Evolutionary conservation across 2,888 invertebrate species (phyloP), one percentile per base, ranked within the genome.

Genomic region (Miltochrista miniata): DNA sequence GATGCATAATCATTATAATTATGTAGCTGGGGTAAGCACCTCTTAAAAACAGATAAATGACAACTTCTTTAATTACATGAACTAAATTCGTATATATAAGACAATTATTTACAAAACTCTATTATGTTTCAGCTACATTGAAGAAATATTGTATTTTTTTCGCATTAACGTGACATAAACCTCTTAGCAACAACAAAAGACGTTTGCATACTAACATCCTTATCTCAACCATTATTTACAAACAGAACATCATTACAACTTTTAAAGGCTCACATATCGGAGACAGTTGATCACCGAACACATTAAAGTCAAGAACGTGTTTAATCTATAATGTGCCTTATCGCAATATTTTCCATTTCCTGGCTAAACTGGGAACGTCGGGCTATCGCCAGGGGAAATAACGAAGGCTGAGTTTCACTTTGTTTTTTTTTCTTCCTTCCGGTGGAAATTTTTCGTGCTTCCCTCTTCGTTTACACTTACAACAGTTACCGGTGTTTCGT

Each of bases 261-360:
- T 82, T 74, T 73, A 78, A 78, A 68, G 63, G 58, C 63, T 49
- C 61, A 78, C 81, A 81, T 85, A 85, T 80, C 78, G 57, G 59
- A 50, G 64, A 62, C 74, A 76, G 76, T 83, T 79, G 87, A 89
- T 88, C 87, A 78, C 81, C 73, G 72, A 81, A 77, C 74, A 68
- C 83, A 86, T 88, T 89, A 87, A 83, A 81, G 78, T 77, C 75
- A 68, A 79, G 79, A 68, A 83, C 83, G 79, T 83, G 85, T 90
- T 89, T 90, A 91, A 91, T 91, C 88, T 90, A 87, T 91, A 92
- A 92, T 90, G 91, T 81, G 79, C 82, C 90, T 92, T 92, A 92
- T 92, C 90, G 89, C 90, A 85, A 92, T 92, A 91, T 92, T 92
- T 91, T 87, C 91, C 91, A 91, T 90, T 92, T 90, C 89, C 90